Conservation (phyloP, 2,888 invertebrate genomes). For the Rosalia funebris region DNA sequence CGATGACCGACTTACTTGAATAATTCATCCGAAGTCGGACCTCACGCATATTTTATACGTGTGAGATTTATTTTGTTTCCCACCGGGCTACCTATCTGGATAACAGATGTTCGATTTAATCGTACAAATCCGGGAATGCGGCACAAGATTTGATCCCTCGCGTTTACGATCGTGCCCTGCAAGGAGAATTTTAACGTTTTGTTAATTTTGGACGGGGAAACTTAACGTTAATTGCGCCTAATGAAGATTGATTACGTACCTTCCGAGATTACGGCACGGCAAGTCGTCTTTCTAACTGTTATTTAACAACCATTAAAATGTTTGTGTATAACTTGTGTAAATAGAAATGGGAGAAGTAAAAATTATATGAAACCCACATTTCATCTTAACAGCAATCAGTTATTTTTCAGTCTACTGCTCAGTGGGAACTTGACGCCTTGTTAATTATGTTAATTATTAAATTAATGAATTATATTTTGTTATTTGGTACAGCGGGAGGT, state of each 20-base stretch:
- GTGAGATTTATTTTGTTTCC: conserved; percentile 60
- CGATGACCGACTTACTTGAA: conserved; percentile 57
- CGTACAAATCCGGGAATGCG: conserved; percentile 3
- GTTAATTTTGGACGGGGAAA: conserved; percentile 8
- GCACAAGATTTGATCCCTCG: neutral
- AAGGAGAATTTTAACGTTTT: conserved; percentile 12
- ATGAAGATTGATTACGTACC: conserved; percentile 21
- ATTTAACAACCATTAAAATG: conserved; percentile 19
- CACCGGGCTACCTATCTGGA: conserved; percentile 51
- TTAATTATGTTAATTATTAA: neutral
- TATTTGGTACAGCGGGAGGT: neutral
- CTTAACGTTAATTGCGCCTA: conserved; percentile 2
- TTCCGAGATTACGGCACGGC: conserved; percentile 6
- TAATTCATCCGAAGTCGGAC: conserved; percentile 59
- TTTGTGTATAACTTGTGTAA: conserved; percentile 13
- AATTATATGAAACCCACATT: conserved; percentile 6
- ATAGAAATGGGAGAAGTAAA: conserved; percentile 6
- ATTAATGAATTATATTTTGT: neutral
- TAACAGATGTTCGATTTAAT: conserved; percentile 43
- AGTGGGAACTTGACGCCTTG: neutral
- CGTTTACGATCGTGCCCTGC: neutral
- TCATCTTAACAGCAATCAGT: conserved; percentile 1
- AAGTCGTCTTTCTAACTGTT: conserved; percentile 17
- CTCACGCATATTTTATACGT: conserved; percentile 58
- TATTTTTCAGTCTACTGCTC: conserved; percentile 10